Percentiles rank a stretch among this genome's conserved stretches.
Evolutionary conservation across 2,797 vertebrate genomes (phyloP).

Genomic region (Catostomus latipinnis): DNA sequence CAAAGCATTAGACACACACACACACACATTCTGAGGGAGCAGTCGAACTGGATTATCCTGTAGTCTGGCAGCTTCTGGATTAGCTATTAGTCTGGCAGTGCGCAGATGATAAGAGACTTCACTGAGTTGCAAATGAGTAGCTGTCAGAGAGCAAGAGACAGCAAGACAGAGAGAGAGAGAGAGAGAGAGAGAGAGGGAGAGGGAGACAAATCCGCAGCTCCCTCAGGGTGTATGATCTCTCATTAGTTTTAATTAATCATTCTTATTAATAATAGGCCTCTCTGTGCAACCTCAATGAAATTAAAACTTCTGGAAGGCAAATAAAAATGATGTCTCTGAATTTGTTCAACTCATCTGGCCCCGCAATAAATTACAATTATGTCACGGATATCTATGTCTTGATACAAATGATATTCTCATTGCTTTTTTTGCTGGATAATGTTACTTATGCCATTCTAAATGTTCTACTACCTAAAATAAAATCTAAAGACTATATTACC

Average conservation of each 20-base stretch:
- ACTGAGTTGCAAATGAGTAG: constrained; percentile 15
- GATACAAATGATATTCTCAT: no score
- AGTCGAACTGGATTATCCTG: constrained; percentile 20
- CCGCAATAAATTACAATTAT: constrained; percentile 9
- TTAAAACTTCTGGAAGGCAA: constrained; percentile 8
- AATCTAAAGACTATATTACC: no score
- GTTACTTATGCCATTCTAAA: no score
- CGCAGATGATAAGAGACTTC: constrained; percentile 34
- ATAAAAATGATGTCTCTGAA: background rate
- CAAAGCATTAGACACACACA: background rate
- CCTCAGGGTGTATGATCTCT: constrained; percentile 28
- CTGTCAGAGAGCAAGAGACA: constrained; percentile 15
- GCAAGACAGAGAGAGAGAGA: background rate
- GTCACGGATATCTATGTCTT: background rate
- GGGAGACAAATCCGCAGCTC: background rate
- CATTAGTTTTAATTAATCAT: constrained; percentile 42
- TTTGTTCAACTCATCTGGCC: constrained; percentile 25
- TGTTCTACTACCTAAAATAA: no score
- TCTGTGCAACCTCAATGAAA: constrained; percentile 12
- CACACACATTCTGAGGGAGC: constrained; percentile 6
- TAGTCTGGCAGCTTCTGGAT: constrained; percentile 39
- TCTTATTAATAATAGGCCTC: constrained; percentile 34
- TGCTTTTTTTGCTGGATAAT: no score
- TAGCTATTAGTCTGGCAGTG: constrained; percentile 34
- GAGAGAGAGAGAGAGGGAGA: background rate